These are phyloP conservation scores for Castor canadensis DNA, from an alignment of 2,113 vertebrate species.

Conservation along the genomic window DNA sequence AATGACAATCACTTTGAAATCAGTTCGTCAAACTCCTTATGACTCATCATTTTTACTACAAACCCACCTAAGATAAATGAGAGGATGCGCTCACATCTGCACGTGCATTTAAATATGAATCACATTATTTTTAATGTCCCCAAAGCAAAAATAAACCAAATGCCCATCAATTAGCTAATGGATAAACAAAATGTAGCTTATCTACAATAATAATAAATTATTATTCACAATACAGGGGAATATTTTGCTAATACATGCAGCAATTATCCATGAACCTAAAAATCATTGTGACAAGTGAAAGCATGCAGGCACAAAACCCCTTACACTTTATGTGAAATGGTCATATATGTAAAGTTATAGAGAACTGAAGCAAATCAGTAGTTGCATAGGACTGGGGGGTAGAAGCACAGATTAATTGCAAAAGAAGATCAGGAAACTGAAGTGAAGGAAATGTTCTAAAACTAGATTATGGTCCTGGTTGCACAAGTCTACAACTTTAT, in stretches of 20 bases:
- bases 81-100: neutral
- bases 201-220: neutral
- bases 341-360: neutral
- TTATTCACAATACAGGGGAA: neutral
- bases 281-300: neutral
- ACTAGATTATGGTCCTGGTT: neutral
- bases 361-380: neutral
- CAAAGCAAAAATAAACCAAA: neutral
- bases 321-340: neutral
- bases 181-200: neutral
- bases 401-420: neutral
- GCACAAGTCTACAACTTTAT: neutral
- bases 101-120: neutral
- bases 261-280: neutral
- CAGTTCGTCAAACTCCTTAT: neutral
- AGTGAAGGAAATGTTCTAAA: neutral
- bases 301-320: neutral
- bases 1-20: neutral
- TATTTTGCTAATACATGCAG: neutral
- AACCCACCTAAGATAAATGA: neutral
- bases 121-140: neutral
- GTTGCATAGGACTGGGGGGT: neutral
- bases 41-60: neutral
- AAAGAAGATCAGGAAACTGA: neutral
- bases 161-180: neutral